Base-by-base conservation (phyloP, 1,140 invertebrate genomes). In the Diabrotica undecimpunctata region DNA sequence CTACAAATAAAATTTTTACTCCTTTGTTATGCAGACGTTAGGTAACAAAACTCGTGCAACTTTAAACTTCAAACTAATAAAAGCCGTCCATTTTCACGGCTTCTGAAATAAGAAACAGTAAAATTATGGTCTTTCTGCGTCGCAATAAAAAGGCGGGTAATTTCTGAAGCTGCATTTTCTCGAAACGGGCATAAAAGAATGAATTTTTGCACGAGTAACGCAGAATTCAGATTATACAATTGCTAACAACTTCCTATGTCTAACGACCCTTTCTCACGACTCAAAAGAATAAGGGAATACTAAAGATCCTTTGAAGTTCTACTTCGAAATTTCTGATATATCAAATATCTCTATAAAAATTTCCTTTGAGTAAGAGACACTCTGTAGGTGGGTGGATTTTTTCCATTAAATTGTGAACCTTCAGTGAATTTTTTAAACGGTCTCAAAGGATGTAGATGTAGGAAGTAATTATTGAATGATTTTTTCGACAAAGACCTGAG, bases 241-340 rank as follows among this genome's bases (percentile, higher is more conserved):
- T 46, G 41, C 41, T 46, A 46, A 46, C 41, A 46, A 46, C 41
- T 46, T 46, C 41, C 41, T 46, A 46, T 46, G 41, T 46, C n/a
- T 46, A 46, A 46, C 41, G 41, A 46, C n/a, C 41, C 41, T 46
- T 46, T 46, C n/a, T 10, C n/a, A 46, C 8, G n/a, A 10, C 41
- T 46, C 41, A 46, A 46, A 46, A 46, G 41, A 46, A 46, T 46
- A 46, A 46, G 41, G 41, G n/a, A 46, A 46, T 8, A 46, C 41
- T 46, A 46, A 46, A 46, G 25, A 46, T n/a, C n/a, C 41, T 46
- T 46, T 46, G 41, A 46, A 46, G 41, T 46, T 46, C 8, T 10
- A 46, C 41, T 46, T 46, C 41, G 41, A 46, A 46, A 10, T 46
- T n/a, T 46, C 41, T 46, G 41, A 46, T 46, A 46, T 46, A 46